These are phyloP conservation scores for Cloeon dipterum DNA, from an alignment of 2,888 invertebrate genomes.

Conservation along the genomic window DNA sequence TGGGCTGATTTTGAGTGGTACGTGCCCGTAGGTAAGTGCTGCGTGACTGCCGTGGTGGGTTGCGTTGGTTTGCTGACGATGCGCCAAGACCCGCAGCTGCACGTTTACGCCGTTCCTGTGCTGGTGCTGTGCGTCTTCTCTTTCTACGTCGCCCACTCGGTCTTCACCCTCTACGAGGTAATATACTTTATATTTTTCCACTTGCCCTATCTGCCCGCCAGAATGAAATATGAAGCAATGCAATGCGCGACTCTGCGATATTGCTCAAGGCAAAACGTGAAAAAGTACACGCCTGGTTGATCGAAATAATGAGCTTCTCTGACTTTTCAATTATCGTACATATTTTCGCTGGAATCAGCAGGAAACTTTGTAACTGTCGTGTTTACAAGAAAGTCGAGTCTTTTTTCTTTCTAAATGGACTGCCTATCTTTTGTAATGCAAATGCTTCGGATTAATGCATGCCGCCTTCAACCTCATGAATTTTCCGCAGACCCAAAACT, in stretches of 20 bases:
- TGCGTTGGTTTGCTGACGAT: constrained; percentile 53
- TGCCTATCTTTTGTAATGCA: no score
- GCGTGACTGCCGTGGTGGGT: constrained; percentile 64
- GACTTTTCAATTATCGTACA: background rate
- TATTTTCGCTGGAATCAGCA: no score
- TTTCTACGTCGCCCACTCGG: constrained; percentile 82
- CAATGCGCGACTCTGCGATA: no score
- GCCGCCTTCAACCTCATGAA: no score
- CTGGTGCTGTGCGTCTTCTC: constrained; percentile 63
- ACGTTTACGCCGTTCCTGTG: constrained; percentile 70
- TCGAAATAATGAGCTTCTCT: background rate
- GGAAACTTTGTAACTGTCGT: background rate
- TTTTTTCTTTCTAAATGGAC: no score
- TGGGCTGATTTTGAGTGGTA: no score
- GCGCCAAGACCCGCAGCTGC: constrained; percentile 43
- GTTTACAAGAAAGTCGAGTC: background rate
- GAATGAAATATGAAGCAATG: background rate
- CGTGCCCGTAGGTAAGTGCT: constrained; percentile 31
- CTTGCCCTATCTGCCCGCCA: background rate
- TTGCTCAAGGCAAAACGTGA: background rate
- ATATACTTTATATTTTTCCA: no score
- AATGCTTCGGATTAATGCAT: no score
- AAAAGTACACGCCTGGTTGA: no score
- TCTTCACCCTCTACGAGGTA: constrained; percentile 84
- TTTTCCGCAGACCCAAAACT: no score